These are phyloP conservation scores for Cricetomys ansorgei DNA, from an alignment of 2,113 vertebrate species.

Conservation along the genomic window DNA sequence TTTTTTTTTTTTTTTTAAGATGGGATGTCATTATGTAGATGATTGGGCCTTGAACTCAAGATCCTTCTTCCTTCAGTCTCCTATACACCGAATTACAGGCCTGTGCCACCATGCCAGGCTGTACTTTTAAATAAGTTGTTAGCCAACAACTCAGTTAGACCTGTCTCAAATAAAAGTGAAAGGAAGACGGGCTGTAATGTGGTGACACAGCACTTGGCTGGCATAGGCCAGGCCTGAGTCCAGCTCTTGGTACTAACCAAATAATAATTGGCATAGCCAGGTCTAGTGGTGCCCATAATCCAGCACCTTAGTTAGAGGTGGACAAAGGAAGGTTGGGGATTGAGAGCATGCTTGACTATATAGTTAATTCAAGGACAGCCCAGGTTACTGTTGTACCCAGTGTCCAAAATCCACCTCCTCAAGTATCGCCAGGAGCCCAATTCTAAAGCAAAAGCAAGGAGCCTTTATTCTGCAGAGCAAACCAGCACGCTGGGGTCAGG, in stretches of 20 bases:
- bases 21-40: neutral
- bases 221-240: neutral
- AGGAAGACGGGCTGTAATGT: too few relatives aligned
- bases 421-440: too few relatives aligned
- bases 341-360: too few relatives aligned
- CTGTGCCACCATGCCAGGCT: neutral
- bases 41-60: neutral
- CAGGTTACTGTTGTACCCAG: too few relatives aligned
- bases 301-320: neutral
- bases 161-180: neutral
- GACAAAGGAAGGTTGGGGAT: accelerated
- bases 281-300: neutral
- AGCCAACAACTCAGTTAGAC: neutral
- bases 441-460: too few relatives aligned
- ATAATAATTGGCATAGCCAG: neutral
- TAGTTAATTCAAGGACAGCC: too few relatives aligned
- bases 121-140: neutral
- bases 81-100: neutral
- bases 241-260: neutral
- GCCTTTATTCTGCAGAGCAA: too few relatives aligned
- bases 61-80: neutral
- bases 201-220: neutral
- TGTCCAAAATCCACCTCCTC: too few relatives aligned
- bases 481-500: too few relatives aligned
- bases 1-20: neutral